Percentiles rank a stretch among this genome's conserved stretches.
Conservation (phyloP, 2,797 vertebrate species). For the Oceanodroma leucorhoa region DNA sequence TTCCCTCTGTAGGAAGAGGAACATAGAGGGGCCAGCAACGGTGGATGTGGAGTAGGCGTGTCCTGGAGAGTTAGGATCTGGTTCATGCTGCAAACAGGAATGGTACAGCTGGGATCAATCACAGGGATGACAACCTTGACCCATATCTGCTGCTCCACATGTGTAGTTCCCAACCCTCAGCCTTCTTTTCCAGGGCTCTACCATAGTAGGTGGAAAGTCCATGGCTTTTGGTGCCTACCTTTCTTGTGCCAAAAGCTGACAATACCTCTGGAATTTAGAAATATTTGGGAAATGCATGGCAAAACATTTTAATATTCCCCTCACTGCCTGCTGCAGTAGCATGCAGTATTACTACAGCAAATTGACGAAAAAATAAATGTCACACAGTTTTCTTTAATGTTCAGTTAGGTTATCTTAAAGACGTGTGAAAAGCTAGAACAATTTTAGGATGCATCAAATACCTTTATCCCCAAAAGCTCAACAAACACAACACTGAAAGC, state of each 20-base stretch:
- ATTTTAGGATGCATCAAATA: neutral
- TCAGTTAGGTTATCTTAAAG: neutral
- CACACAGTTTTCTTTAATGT: neutral
- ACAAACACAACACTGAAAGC: neutral
- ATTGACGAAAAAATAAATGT: neutral
- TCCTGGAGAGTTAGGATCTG: neutral
- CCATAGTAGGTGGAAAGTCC: neutral
- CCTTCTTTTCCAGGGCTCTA: neutral
- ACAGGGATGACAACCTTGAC: neutral
- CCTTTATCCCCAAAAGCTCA: neutral
- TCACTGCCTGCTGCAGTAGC: neutral
- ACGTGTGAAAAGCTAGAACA: neutral
- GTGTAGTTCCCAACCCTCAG: rapidly evolving
- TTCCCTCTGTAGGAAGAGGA: neutral
- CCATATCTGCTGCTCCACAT: neutral
- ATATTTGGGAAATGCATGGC: neutral
- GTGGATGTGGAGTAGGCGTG: neutral
- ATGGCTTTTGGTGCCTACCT: neutral
- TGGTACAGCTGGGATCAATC: neutral
- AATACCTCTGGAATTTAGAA: neutral
- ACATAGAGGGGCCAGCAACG: neutral
- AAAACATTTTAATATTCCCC: neutral
- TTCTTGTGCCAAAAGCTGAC: neutral
- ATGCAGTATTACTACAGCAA: neutral
- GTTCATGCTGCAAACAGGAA: neutral